Evolutionary conservation across 2,113 vertebrate genomes (phyloP).

Genomic region (Cyprinus carpio): DNA sequence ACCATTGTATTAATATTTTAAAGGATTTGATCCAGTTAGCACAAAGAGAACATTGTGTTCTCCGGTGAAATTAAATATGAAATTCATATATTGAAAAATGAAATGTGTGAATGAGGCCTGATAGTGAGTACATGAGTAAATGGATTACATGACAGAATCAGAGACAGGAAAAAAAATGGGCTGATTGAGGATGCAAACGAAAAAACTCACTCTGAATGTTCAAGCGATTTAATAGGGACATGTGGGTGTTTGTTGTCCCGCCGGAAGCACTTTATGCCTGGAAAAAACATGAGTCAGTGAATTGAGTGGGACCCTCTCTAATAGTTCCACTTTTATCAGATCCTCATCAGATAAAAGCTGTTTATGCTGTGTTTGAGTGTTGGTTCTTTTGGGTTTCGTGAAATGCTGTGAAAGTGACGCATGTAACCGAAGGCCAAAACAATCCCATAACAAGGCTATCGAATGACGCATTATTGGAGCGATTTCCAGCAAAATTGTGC

Average conservation of each 20-base stretch:
- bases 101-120: neutral
- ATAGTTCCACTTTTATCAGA: neutral
- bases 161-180: neutral
- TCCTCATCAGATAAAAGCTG: conserved; percentile 13
- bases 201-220: neutral
- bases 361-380: neutral
- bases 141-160: neutral
- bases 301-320: conserved; percentile 40
- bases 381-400: conserved; percentile 42
- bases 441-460: conserved; percentile 9
- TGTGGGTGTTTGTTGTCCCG: neutral
- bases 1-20: neutral
- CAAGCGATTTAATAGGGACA: neutral
- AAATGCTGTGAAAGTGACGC: conserved; percentile 60
- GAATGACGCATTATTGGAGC: neutral
- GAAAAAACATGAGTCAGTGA: conserved; percentile 38
- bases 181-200: neutral
- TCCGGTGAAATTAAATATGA: neutral
- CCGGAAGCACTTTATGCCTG: conserved; percentile 45
- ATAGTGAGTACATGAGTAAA: neutral
- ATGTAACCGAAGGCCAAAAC: conserved; percentile 8
- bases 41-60: neutral
- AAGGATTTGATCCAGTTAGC: neutral
- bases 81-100: neutral
- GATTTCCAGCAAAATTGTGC: neutral